phyloP scores from a whole-genome alignment of 2,888 invertebrate genomes.

The Kryphioiulus occultus region DNA sequence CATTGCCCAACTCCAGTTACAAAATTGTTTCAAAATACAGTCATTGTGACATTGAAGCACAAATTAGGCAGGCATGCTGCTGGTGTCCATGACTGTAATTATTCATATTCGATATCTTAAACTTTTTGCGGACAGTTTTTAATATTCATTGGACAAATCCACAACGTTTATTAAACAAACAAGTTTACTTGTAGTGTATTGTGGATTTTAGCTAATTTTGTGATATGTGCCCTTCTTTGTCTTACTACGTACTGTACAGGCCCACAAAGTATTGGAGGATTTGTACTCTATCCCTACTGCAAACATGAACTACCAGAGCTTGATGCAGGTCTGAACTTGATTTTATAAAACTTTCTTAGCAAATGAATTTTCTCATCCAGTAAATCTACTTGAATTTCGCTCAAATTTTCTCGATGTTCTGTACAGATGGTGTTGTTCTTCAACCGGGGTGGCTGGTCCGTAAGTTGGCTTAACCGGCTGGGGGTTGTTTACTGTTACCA shows the following conservation, averaged over 20 bases:
- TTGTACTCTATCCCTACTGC: not conserved
- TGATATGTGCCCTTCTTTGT: too few species aligned
- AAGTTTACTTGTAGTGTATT: too few species aligned
- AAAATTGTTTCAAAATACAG: too few species aligned
- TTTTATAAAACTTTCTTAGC: not conserved
- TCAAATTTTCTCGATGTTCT: not conserved
- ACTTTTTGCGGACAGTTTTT: too few species aligned
- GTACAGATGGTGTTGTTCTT: slow-evolving; percentile 20
- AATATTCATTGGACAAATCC: too few species aligned
- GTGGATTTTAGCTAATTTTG: too few species aligned
- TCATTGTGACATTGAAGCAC: too few species aligned
- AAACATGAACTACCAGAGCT: not conserved
- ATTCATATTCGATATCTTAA: too few species aligned
- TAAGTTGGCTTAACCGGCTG: slow-evolving; percentile 37
- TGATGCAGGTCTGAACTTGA: not conserved
- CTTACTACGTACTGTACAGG: not conserved
- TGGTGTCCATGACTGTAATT: too few species aligned
- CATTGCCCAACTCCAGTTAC: too few species aligned
- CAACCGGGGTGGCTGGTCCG: slow-evolving; percentile 43
- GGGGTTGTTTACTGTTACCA: slow-evolving; percentile 45
- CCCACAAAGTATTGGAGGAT: slow-evolving; percentile 41
- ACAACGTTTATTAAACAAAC: too few species aligned
- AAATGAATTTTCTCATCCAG: not conserved
- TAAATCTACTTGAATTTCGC: not conserved
- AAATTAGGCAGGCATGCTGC: too few species aligned